Percentiles rank a stretch among this genome's conserved stretches.
Conservation (phyloP, 2,888 invertebrate species). For the Trichogramma dendrolimi region DNA sequence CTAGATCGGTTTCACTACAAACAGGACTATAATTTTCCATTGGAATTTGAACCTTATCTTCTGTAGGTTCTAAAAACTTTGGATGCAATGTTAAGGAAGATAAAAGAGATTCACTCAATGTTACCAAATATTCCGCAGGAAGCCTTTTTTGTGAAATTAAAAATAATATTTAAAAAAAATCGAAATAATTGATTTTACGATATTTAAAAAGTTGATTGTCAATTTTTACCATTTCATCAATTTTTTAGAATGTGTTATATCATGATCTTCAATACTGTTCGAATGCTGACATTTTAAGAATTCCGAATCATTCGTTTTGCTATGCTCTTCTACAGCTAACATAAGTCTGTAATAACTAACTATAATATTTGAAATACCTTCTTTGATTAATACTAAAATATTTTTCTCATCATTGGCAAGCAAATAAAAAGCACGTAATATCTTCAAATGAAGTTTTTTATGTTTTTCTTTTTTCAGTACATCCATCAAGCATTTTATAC, state of each 20-base stretch:
- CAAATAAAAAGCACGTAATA: slow-evolving; percentile 58
- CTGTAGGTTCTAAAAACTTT: slow-evolving; percentile 32
- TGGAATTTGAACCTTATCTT: slow-evolving; percentile 35
- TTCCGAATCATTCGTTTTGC: slow-evolving; percentile 10
- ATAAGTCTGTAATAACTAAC: slow-evolving; percentile 46
- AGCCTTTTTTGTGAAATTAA: slow-evolving; percentile 34
- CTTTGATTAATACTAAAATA: slow-evolving; percentile 51
- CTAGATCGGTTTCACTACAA: slow-evolving; percentile 56
- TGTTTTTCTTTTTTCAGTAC: slow-evolving; percentile 41
- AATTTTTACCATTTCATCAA: slow-evolving; percentile 8
- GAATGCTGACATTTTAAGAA: slow-evolving; percentile 33
- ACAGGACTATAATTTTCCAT: slow-evolving; percentile 58
- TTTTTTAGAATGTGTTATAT: slow-evolving; percentile 35
- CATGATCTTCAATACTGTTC: background rate
- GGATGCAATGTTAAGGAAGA: slow-evolving; percentile 48
- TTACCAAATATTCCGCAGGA: slow-evolving; percentile 45
- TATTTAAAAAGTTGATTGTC: slow-evolving; percentile 30
- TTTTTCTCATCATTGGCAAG: slow-evolving; percentile 64
- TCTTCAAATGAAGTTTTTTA: slow-evolving; percentile 39
- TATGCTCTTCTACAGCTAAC: slow-evolving; percentile 20
- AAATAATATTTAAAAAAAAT: background rate
- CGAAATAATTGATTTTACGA: slow-evolving; percentile 1
- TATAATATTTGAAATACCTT: slow-evolving; percentile 51
- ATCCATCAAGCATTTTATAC: slow-evolving; percentile 48
- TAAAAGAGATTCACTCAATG: slow-evolving; percentile 57